Evolutionary conservation across 2,113 vertebrate species (phyloP).

Genomic region (Argyrosomus japonicus): DNA sequence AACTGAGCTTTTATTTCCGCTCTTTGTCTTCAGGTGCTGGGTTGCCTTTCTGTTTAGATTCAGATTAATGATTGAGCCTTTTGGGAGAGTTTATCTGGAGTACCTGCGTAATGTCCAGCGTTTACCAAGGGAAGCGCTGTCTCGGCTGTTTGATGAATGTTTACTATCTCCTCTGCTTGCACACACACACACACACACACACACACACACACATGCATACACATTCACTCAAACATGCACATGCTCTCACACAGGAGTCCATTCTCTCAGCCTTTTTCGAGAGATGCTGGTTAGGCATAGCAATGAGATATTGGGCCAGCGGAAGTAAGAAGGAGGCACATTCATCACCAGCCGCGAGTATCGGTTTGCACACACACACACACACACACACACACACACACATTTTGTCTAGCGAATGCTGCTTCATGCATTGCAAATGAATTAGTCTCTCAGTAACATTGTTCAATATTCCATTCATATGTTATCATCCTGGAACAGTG

Average conservation of each 20-base stretch:
- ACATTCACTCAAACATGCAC: conserved; percentile 41
- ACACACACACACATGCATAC: conserved; percentile 6
- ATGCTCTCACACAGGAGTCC: conserved; percentile 52
- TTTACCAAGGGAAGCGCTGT: conserved; percentile 50
- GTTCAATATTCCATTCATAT: conserved; percentile 60
- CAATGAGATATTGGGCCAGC: conserved; percentile 69
- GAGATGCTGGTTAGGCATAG: conserved; percentile 69
- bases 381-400: conserved; percentile 15
- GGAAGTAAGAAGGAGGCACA: conserved; percentile 63
- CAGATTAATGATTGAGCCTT: conserved; percentile 59
- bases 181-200: conserved; percentile 3
- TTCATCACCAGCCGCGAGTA: conserved; percentile 64
- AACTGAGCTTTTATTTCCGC: conserved; percentile 20
- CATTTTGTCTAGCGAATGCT: conserved; percentile 15
- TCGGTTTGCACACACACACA: conserved; percentile 38
- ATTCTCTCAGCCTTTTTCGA: conserved; percentile 48
- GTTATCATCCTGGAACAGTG: conserved; percentile 46
- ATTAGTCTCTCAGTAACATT: conserved; percentile 47
- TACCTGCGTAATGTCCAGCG: conserved; percentile 59
- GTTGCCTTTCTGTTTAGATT: conserved; percentile 42
- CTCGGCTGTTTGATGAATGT: conserved; percentile 65
- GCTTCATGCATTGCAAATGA: conserved; percentile 55
- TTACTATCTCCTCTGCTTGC: conserved; percentile 45
- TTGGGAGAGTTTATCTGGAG: conserved; percentile 61
- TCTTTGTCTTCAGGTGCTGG: conserved; percentile 36